Percentiles rank a stretch among this genome's conserved stretches.
These are phyloP conservation scores for Aurelia sp. DNA, from an alignment of 30 jellyfish, hydroid and myxozoan genomes.

Conservation along the genomic window DNA sequence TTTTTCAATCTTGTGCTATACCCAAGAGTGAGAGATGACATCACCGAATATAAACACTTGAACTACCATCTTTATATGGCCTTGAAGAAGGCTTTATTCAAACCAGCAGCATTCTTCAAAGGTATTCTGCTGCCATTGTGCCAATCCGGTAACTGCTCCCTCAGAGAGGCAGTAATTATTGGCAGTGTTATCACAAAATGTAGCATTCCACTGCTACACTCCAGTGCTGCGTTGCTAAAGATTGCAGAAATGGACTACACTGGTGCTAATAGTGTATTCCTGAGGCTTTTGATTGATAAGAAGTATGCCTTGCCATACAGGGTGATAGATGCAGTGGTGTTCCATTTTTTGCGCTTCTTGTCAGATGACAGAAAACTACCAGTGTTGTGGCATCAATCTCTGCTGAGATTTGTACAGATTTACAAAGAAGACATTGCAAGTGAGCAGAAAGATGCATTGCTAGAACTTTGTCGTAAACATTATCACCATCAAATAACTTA, in stretches of 20 bases:
- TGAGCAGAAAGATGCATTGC: constrained; percentile 91
- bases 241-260: constrained; percentile 94
- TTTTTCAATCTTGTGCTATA: constrained; percentile 76
- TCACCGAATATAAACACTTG: constrained; percentile 85
- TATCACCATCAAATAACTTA: constrained; percentile 80
- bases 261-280: constrained; percentile 93
- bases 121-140: constrained; percentile 95
- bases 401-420: constrained; percentile 77
- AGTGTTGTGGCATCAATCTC: constrained; percentile 85
- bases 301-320: constrained; percentile 95
- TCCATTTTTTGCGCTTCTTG: constrained; percentile 72
- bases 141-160: constrained; percentile 90
- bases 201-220: constrained; percentile 89
- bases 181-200: constrained; percentile 85
- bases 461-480: constrained; percentile 81
- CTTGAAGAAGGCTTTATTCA: constrained; percentile 79
- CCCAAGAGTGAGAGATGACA: constrained; percentile 98
- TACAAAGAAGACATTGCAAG: constrained; percentile 90
- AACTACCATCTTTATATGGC: constrained; percentile 97
- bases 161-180: constrained; percentile 94
- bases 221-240: constrained; percentile 92
- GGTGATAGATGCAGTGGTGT: constrained; percentile 86
- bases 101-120: constrained; percentile 98
- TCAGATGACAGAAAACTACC: constrained; percentile 86
- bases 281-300: constrained; percentile 77